These are phyloP conservation scores for Mnemiopsis leidyi DNA, from an alignment of 37 sponge, comb jelly and placozoan genomes.

Conservation along the genomic window DNA sequence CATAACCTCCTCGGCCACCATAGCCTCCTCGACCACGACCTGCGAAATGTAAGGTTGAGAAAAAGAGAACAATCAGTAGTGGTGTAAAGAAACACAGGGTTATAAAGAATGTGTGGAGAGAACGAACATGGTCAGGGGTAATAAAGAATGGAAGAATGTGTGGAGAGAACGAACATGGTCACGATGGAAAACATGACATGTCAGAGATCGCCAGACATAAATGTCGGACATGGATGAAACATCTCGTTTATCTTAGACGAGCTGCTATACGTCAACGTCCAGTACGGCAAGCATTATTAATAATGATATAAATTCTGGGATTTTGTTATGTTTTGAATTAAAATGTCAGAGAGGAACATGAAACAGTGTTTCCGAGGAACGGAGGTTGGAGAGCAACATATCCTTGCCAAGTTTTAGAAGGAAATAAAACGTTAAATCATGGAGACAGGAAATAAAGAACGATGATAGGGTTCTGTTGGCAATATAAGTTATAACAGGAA, in stretches of 20 bases:
- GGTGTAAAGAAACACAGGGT: neutral
- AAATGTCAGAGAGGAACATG: too few relatives aligned
- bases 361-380: too few relatives aligned
- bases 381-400: too few relatives aligned
- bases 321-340: too few relatives aligned
- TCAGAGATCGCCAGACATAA: neutral
- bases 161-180: neutral
- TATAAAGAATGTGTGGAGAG: neutral
- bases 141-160: neutral
- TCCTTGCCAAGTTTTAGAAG: too few relatives aligned
- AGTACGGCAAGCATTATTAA: too few relatives aligned
- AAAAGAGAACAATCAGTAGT: neutral
- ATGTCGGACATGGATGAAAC: neutral
- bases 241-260: neutral
- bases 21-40: constrained; percentile 39
- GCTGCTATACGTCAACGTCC: too few relatives aligned
- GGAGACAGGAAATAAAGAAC: too few relatives aligned
- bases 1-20: constrained; percentile 13
- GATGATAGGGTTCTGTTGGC: too few relatives aligned
- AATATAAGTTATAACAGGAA: too few relatives aligned
- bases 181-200: neutral
- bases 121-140: neutral
- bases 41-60: neutral
- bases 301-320: too few relatives aligned
- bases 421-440: too few relatives aligned